phyloP scores from a whole-genome alignment of 2,797 vertebrate species.

The Rhinogobio ventralis region DNA sequence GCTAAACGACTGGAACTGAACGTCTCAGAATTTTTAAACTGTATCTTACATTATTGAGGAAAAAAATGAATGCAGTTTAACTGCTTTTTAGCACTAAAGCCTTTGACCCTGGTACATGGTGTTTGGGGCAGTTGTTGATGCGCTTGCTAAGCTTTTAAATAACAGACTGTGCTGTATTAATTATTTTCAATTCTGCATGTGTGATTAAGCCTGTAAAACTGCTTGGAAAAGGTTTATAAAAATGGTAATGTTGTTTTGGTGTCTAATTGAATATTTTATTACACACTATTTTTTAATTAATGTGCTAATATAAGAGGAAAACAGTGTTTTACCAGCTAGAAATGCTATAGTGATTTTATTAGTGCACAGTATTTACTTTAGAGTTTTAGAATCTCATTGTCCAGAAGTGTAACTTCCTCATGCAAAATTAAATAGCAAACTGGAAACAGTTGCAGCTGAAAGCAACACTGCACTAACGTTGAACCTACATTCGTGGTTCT shows the following conservation, averaged over 20 bases:
- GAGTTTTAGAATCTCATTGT: slow-evolving; percentile 34
- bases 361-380: slow-evolving; percentile 60
- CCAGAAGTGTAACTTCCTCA: slow-evolving; percentile 42
- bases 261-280: slow-evolving; percentile 43
- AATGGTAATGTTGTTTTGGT: slow-evolving; percentile 19
- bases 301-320: slow-evolving; percentile 23
- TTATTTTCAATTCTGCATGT: slow-evolving; percentile 8
- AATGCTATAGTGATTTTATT: slow-evolving; percentile 46
- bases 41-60: neutral
- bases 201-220: slow-evolving; percentile 12
- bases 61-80: neutral
- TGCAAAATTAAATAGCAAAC: slow-evolving; percentile 63
- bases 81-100: neutral
- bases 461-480: slow-evolving; percentile 66
- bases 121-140: slow-evolving; percentile 2
- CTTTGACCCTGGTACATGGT: neutral
- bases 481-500: slow-evolving; percentile 66
- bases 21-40: neutral
- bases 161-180: neutral
- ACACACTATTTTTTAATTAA: slow-evolving; percentile 26
- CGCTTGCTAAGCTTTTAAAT: neutral
- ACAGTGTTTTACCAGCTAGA: neutral
- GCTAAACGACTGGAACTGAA: neutral
- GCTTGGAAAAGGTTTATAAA: slow-evolving; percentile 26
- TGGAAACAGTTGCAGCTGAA: slow-evolving; percentile 30